Evolutionary conservation across 2,113 vertebrate species (phyloP), one percentile per base, ranked within the genome.

Genomic region (Martes martes): DNA sequence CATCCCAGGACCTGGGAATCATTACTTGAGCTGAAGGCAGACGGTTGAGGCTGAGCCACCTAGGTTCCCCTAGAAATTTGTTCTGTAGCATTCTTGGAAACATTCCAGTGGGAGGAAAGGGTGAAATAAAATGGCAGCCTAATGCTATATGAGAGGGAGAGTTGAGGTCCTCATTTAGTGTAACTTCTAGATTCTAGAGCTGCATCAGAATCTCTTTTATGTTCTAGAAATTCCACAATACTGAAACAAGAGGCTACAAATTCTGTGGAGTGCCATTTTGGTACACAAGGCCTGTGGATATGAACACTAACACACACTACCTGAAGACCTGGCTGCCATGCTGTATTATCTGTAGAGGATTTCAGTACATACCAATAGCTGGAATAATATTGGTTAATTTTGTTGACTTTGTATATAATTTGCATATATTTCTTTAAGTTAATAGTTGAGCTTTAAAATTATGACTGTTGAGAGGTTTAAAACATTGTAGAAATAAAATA

Each of bases 371-470:
- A 81, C 0, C 65, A 55, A 4, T 89, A 92, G 84, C 65, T 94
- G 65, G 67, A 89, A 65, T 92, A 85, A 36, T 42, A n/a, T 81
- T 73, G 36, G 24, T 71, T 88, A 67, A 45, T 79, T 94, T 92
- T 78, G 4, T 79, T 92, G 52, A 80, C 19, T 93, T 95, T 67
- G 18, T 93, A 18, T 79, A 36, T 23, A 69, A 4, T 74, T 89
- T 67, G 80, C 57, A 52, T 57, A 4, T 78, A 47, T 95, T 93
- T 95, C 57, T 81, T 87, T 93, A 87, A 7, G 16, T 61, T 94
- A 81, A 24, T 71, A 87, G 19, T 73, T 63, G 69, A 95, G 19
- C 45, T 95, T 94, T 92, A 89, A 94, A 94, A 80, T 87, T 59
- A 45, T 57, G 10, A 82, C 16, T 50, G 4, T 42, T 45, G 9